phyloP scores from a whole-genome alignment of 2,113 vertebrate genomes.

The Seriola aureovittata region DNA sequence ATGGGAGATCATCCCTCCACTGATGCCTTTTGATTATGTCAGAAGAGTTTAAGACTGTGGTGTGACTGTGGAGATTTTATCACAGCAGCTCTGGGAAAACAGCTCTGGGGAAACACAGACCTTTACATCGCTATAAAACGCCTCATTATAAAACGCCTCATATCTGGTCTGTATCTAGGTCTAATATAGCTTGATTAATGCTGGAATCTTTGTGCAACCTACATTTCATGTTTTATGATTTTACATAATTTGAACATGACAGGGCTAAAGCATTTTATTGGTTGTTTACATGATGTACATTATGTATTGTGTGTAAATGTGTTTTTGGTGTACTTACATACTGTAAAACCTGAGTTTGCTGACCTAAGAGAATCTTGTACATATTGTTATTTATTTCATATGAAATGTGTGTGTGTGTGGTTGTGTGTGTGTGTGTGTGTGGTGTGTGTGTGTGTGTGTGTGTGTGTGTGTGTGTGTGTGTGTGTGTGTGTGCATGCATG shows the following conservation, averaged over 20 bases:
- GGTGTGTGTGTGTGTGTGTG: constrained; percentile 7
- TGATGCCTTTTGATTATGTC: constrained; percentile 10
- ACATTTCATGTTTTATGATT: constrained; percentile 23
- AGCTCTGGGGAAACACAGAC: no score
- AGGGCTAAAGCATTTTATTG: constrained; percentile 73
- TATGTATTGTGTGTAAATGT: constrained; percentile 35
- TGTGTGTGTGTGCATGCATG: neutral
- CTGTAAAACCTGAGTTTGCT: constrained; percentile 42
- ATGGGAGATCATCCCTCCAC: neutral
- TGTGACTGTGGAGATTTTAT: neutral
- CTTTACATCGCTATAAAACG: no score
- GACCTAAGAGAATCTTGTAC: constrained; percentile 53
- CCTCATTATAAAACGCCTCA: neutral
- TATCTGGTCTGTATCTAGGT: constrained; percentile 13
- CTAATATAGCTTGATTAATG: constrained; percentile 25
- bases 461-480: neutral
- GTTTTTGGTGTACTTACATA: constrained; percentile 41
- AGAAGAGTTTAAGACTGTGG: constrained; percentile 8
- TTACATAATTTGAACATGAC: constrained; percentile 55
- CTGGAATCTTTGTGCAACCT: constrained; percentile 54
- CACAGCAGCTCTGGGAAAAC: neutral
- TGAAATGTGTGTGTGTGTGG: constrained; percentile 29
- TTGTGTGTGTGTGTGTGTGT: neutral
- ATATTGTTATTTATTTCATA: constrained; percentile 80
- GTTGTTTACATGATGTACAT: constrained; percentile 33